Conservation (phyloP, 2,113 vertebrate species). For the Gasterosteus nipponicus region DNA sequence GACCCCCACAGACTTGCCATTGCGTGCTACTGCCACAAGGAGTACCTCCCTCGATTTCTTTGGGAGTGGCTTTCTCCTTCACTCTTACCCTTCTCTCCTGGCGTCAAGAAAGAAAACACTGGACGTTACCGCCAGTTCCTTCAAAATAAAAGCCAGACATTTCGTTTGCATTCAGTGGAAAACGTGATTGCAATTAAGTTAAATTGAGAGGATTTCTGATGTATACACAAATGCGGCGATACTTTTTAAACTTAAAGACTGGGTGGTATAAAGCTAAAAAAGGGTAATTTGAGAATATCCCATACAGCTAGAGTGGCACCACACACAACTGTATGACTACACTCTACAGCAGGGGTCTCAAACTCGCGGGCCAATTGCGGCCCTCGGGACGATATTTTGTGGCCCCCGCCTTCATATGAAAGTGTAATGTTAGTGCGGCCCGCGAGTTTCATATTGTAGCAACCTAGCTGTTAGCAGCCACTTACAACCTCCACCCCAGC, state of each 20-base stretch:
- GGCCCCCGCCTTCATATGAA: too few species aligned
- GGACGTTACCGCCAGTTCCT: neutral
- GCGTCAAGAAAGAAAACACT: neutral
- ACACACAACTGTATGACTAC: neutral
- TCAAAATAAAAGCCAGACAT: conserved; percentile 38
- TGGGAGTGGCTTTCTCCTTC: conserved; percentile 39
- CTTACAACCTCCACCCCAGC: too few species aligned
- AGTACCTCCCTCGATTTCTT: neutral
- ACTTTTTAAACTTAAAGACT: neutral
- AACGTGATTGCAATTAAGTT: neutral
- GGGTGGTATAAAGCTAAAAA: neutral
- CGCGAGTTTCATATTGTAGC: too few species aligned
- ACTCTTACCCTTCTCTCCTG: conserved; percentile 5
- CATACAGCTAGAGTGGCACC: neutral
- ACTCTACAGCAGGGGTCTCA: too few species aligned
- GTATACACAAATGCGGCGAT: neutral
- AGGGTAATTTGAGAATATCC: neutral
- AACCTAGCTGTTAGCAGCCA: too few species aligned
- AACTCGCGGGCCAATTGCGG: too few species aligned
- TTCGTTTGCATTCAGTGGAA: neutral
- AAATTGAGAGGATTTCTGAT: neutral
- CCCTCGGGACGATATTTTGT: too few species aligned
- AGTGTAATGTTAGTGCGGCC: too few species aligned
- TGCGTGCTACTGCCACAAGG: too few species aligned
- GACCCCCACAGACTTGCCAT: too few species aligned